Percentiles rank a stretch among this genome's conserved stretches.
phyloP scores from a whole-genome alignment of 1,140 invertebrate species.

The Saccostrea glomerata region DNA sequence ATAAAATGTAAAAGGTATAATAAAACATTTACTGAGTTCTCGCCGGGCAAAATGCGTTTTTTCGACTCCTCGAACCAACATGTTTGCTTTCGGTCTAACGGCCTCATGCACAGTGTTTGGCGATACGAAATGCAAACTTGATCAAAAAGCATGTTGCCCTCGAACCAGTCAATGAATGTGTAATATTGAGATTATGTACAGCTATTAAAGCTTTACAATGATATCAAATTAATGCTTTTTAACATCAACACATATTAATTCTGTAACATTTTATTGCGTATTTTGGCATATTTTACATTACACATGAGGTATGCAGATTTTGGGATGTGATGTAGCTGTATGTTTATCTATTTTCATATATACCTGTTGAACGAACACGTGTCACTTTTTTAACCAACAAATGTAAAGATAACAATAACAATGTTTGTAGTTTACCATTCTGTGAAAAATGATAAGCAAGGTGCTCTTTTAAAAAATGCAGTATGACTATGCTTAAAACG shows the following conservation, averaged over 20 bases:
- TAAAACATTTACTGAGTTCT: too few species aligned
- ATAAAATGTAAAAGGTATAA: too few species aligned
- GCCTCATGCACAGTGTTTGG: too few species aligned
- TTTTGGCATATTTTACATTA: conserved; percentile 35
- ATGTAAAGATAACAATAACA: conserved; percentile 13
- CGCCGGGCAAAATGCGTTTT: too few species aligned
- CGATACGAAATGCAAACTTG: too few species aligned
- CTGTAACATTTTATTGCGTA: conserved; percentile 45
- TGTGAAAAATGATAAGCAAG: conserved; percentile 13
- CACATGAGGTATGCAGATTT: conserved; percentile 23
- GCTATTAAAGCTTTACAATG: too few species aligned
- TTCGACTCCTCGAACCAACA: too few species aligned
- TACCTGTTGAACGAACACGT: background rate
- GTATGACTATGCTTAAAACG: conserved; percentile 22
- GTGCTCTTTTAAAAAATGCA: conserved; percentile 9
- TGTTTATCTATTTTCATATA: background rate
- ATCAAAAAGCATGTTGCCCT: too few species aligned
- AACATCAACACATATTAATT: background rate
- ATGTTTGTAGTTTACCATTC: background rate
- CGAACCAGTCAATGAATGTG: too few species aligned
- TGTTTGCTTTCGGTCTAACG: too few species aligned
- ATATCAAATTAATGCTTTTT: too few species aligned
- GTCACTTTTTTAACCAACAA: background rate
- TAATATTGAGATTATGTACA: too few species aligned
- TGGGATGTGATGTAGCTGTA: background rate